Evolutionary conservation across 1,140 invertebrate genomes (phyloP).

Genomic region (Dinoponera quadriceps): DNA sequence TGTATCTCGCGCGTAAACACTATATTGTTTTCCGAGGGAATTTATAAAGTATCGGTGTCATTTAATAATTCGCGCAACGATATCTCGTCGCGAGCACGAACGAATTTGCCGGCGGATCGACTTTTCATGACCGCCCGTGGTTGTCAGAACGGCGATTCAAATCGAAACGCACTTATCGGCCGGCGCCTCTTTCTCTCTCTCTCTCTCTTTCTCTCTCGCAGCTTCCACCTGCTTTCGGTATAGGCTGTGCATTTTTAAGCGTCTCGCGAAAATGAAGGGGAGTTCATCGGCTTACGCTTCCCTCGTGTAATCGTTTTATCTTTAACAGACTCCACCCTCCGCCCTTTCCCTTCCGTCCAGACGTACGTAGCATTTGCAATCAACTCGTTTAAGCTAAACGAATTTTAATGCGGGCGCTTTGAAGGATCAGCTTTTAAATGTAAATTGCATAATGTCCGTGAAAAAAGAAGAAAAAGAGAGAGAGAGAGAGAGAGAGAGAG

Average conservation of each 20-base stretch:
- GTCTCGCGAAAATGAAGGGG: conserved; percentile 32
- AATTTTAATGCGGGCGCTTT: conserved; percentile 62
- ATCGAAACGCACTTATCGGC: neutral
- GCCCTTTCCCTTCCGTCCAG: neutral
- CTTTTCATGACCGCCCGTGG: neutral
- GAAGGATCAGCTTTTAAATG: conserved; percentile 48
- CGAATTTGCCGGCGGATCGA: neutral
- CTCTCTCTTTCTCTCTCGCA: neutral
- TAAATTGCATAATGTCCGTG: conserved; percentile 23
- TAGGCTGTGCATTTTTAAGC: conserved; percentile 27
- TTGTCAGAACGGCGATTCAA: neutral
- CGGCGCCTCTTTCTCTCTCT: neutral
- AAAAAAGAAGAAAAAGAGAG: neutral
- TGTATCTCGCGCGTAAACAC: no score
- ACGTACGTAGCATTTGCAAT: conserved; percentile 58
- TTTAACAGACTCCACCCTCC: conserved; percentile 50
- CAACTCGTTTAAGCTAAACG: conserved; percentile 57
- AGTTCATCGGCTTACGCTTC: conserved; percentile 19
- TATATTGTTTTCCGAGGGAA: no score
- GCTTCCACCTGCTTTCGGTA: no score
- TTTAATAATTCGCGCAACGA: neutral
- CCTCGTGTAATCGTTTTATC: conserved; percentile 60
- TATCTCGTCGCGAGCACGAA: neutral
- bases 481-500: neutral
- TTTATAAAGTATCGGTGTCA: no score